These are phyloP conservation scores for Drosophila robusta DNA, from an alignment of 2,888 invertebrate genomes.

Conservation along the genomic window DNA sequence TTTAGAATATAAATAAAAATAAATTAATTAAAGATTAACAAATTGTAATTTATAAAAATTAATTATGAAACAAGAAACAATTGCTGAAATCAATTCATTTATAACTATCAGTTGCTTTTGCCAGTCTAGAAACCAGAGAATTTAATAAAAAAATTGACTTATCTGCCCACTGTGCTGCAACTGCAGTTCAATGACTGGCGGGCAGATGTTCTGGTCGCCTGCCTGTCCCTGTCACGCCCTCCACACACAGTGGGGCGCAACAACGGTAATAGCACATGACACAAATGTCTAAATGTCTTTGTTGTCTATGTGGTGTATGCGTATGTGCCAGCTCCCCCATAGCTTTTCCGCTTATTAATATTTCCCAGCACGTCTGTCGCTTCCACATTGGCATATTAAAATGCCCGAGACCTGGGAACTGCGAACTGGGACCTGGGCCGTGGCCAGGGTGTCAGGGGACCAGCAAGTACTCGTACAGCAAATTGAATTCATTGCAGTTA, in stretches of 20 bases:
- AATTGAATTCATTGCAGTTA: constrained; percentile 66
- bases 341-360: constrained; percentile 76
- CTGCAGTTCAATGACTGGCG: constrained; percentile 68
- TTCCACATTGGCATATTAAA: constrained; percentile 58
- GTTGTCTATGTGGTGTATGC: constrained; percentile 12
- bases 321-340: constrained; percentile 47
- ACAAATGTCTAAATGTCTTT: constrained; percentile 63
- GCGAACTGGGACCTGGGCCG: constrained; percentile 14
- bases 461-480: constrained; percentile 13
- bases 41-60: too few species aligned
- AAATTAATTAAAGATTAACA: too few species aligned
- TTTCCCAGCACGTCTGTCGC: constrained; percentile 68
- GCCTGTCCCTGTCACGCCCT: constrained; percentile 39
- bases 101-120: too few species aligned
- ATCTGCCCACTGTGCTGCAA: constrained; percentile 53
- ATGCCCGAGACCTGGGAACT: constrained; percentile 11
- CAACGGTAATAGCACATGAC: constrained; percentile 72
- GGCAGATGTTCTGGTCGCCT: constrained; percentile 62
- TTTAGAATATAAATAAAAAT: too few species aligned
- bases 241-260: constrained; percentile 50
- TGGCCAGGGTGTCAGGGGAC: constrained; percentile 18
- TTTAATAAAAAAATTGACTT: background rate
- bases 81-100: too few species aligned
- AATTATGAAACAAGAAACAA: too few species aligned
- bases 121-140: too few species aligned